A percentile compares a stretch with the other conserved stretches of the same genome.
Conservation (phyloP, 2,888 invertebrate species). For the Folsomia candida region DNA sequence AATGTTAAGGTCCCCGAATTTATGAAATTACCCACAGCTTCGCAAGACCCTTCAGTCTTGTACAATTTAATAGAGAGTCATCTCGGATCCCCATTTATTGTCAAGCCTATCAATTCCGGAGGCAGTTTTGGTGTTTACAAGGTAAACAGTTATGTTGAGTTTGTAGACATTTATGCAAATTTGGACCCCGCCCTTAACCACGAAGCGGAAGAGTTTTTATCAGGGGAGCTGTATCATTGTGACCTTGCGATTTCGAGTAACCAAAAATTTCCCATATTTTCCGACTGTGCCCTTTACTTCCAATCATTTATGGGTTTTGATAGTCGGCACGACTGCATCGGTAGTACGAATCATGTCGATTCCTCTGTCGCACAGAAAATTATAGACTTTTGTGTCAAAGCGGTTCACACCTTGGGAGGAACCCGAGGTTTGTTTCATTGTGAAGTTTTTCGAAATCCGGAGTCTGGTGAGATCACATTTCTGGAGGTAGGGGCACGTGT, state of each 20-base stretch:
- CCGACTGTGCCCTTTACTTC: neutral
- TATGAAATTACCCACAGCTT: neutral
- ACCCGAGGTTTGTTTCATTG: slow-evolving; percentile 1
- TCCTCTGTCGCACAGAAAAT: neutral
- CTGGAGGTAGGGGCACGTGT: slow-evolving; percentile 4
- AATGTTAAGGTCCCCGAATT: neutral
- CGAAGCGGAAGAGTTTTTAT: neutral
- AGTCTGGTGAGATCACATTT: neutral
- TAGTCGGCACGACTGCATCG: neutral
- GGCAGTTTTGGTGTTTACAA: slow-evolving; percentile 10
- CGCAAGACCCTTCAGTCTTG: neutral
- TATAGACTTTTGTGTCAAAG: neutral
- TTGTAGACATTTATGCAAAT: neutral
- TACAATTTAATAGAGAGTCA: neutral
- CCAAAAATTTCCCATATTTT: neutral
- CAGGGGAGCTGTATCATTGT: slow-evolving; percentile 5
- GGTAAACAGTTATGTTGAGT: neutral
- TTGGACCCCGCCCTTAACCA: neutral
- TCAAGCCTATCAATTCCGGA: slow-evolving; percentile 1
- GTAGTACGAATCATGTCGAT: neutral
- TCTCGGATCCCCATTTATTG: neutral
- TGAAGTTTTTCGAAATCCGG: slow-evolving; percentile 3
- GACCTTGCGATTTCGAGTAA: neutral
- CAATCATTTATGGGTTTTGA: slow-evolving; percentile 3
- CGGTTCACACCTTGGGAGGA: neutral